These are phyloP conservation scores for Pituophis catenifer DNA, from an alignment of 2,113 vertebrate genomes.

Conservation along the genomic window DNA sequence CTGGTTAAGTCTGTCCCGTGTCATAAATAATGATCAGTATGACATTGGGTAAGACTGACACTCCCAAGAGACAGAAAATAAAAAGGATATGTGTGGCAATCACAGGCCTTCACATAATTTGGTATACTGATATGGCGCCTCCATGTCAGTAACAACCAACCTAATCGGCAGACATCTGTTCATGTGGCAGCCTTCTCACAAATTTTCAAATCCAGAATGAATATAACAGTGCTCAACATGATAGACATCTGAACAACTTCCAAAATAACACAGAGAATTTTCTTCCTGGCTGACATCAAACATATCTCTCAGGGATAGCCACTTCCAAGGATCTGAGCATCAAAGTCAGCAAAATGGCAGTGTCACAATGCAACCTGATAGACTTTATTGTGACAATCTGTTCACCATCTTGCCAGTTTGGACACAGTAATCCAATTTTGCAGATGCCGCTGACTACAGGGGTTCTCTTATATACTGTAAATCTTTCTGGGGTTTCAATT, in stretches of 20 bases:
- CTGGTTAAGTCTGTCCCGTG: not conserved
- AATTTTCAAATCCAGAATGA: not conserved
- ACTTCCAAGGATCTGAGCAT: not conserved
- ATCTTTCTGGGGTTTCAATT: not conserved
- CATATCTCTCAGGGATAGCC: not conserved
- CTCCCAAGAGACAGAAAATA: not conserved
- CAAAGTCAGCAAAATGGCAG: not conserved
- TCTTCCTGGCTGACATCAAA: not conserved
- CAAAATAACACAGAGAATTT: not conserved
- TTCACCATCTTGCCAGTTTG: not conserved
- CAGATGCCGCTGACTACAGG: not conserved
- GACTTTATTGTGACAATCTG: not conserved
- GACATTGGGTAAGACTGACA: not conserved
- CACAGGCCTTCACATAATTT: not conserved
- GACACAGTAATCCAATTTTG: not conserved
- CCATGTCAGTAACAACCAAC: not conserved
- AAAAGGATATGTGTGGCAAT: not conserved
- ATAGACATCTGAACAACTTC: not conserved
- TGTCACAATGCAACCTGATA: not conserved
- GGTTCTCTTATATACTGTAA: not conserved
- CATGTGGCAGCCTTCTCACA: not conserved
- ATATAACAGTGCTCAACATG: not conserved
- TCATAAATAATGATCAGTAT: not conserved
- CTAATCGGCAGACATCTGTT: not conserved
- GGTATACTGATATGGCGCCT: not conserved